Base-by-base conservation (phyloP, 1,140 invertebrate genomes). In the Drosophila orosa region DNA sequence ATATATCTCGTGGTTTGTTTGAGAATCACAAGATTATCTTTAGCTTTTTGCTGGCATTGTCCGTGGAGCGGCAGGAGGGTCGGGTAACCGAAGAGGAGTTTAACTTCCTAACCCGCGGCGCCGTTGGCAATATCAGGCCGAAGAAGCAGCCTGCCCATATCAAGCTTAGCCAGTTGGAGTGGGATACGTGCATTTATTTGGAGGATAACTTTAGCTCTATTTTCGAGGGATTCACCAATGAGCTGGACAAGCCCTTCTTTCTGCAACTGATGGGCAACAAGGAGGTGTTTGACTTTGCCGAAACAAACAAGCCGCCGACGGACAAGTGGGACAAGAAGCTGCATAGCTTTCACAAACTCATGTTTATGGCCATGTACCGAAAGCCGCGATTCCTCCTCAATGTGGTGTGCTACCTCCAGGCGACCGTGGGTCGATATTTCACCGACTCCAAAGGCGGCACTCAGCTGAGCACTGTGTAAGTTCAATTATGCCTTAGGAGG, bases 21-120 rank as follows among this genome's bases (percentile, higher is more conserved):
- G 97, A 98, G 92, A 95, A 96, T 78, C 97, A 99, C 91, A 98
- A 98, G 93, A 93, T 98, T 0, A 95, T 98, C 27, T 98, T 96
- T 89, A 96, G 96, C 81, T 97, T 98, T 76, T 94, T 98, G 92
- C 91, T 98, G 9, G 96, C 96, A 79, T 92, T 95, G 19, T 95
- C 96, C 5, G 95, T 98, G 67, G 94, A 95, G 83, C 93, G 95
- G 33, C 94, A 96, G 68, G 89, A 90, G 71, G 79, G 76, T n/a
- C 80, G 83, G 3, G 82, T 89, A 13, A 57, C 37, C 3, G 81
- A 87, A 5, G 81, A 79, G 0, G 86, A 90, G 40, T 90, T 90
- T 17, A 40, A 42, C 5, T 90, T 90, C 37, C 72, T 87, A 0
- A 80, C 82, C 0, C 90, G 82, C 8, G 82, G 82, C 5, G 17